A percentile compares a stretch with the other conserved stretches of the same genome.
These are phyloP conservation scores for Drosophila picticornis DNA, from an alignment of 2,888 invertebrate species.

Conservation along the genomic window DNA sequence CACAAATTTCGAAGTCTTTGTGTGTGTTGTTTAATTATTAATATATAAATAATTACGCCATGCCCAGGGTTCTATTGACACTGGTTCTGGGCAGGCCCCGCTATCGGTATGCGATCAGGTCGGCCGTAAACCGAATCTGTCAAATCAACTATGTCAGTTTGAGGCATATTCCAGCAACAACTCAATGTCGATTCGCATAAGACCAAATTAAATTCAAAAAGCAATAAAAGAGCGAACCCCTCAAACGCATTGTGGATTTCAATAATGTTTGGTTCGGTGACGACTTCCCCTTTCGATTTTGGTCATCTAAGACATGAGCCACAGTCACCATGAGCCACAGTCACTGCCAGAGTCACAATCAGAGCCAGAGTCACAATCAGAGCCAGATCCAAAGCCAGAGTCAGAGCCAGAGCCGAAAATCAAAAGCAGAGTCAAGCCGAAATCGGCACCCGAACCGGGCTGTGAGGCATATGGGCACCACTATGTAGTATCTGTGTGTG, in stretches of 20 bases:
- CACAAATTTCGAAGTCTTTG: conserved; percentile 25
- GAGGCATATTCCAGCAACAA: conserved; percentile 32
- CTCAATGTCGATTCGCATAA: conserved; percentile 37
- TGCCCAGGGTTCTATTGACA: conserved; percentile 31
- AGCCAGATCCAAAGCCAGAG: not conserved
- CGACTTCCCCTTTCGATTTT: conserved; percentile 74
- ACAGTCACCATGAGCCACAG: not conserved
- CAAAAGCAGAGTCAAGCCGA: conserved; percentile 7
- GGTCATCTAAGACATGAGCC: conserved; percentile 53
- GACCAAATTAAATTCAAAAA: conserved; percentile 70
- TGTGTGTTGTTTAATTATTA: conserved; percentile 33
- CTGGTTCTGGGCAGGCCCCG: conserved; percentile 1
- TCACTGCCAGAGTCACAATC: not conserved
- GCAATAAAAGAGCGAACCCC: conserved; percentile 59
- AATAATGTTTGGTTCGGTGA: conserved; percentile 51
- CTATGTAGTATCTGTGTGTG: conserved; percentile 39
- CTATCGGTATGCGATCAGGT: conserved; percentile 3
- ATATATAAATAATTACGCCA: conserved; percentile 66
- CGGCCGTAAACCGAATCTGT: conserved; percentile 49
- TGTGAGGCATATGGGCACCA: conserved; percentile 12
- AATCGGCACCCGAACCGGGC: conserved; percentile 31
- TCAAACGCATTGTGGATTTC: conserved; percentile 63
- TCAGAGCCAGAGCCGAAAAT: not conserved
- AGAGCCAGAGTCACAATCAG: conserved; percentile 1
- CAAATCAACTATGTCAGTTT: conserved; percentile 54